Percentiles rank a stretch among this genome's conserved stretches.
Conservation (phyloP, 1,140 invertebrate genomes). For the Caenorhabditis latens region DNA sequence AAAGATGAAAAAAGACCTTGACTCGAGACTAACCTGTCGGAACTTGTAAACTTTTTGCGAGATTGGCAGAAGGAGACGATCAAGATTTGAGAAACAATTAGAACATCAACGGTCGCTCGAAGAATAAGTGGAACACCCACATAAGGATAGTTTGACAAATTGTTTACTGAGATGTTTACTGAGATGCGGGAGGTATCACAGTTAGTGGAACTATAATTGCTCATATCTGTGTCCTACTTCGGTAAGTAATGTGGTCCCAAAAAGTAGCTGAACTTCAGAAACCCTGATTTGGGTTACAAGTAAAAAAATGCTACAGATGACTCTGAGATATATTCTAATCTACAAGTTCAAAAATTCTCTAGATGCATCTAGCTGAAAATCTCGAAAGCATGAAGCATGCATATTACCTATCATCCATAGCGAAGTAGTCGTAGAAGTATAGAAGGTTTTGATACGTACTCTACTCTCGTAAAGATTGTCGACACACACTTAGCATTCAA, state of each 20-base stretch:
- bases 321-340: too few species aligned
- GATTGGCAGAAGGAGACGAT: constrained; percentile 16
- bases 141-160: not conserved
- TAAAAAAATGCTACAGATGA: not conserved
- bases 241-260: too few species aligned
- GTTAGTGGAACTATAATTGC: too few species aligned
- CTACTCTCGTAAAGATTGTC: constrained; percentile 10
- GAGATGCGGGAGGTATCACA: too few species aligned
- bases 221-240: too few species aligned
- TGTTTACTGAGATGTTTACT: not conserved
- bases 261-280: too few species aligned
- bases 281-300: too few species aligned
- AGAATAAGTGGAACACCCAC: not conserved
- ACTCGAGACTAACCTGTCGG: constrained; percentile 53
- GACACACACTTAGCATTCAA: constrained; percentile 52
- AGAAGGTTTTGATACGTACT: constrained; percentile 3
- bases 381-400: too few species aligned
- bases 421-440: too few species aligned
- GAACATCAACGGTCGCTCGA: not conserved
- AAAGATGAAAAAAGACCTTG: constrained; percentile 17
- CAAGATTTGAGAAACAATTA: not conserved
- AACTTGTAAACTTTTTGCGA: constrained; percentile 46
- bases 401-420: too few species aligned
- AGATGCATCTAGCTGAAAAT: too few species aligned
- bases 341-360: too few species aligned